phyloP scores from a whole-genome alignment of 2,888 invertebrate genomes.

The Notodonta dromedarius region DNA sequence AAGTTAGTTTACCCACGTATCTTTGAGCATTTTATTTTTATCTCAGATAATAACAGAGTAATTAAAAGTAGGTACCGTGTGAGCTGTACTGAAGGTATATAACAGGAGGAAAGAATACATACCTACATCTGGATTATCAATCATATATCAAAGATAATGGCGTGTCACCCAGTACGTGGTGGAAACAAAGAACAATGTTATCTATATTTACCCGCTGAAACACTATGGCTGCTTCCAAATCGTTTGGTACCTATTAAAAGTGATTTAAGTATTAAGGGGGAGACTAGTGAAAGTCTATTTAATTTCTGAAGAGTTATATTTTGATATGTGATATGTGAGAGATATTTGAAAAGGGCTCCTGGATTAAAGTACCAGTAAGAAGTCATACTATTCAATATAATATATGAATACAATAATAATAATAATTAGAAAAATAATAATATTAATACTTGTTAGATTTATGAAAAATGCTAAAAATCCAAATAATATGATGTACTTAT shows the following conservation, averaged over 20 bases:
- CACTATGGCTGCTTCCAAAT: constrained; percentile 53
- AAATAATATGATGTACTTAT: too few species aligned
- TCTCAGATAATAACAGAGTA: background rate
- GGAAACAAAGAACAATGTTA: constrained; percentile 67
- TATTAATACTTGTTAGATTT: too few species aligned
- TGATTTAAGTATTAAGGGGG: constrained; percentile 39
- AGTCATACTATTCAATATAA: too few species aligned
- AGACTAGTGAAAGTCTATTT: background rate
- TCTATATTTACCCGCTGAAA: constrained; percentile 70
- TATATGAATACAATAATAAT: too few species aligned
- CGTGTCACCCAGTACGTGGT: constrained; percentile 52
- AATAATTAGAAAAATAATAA: too few species aligned
- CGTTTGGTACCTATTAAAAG: constrained; percentile 26
- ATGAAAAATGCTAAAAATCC: too few species aligned
- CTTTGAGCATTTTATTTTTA: constrained; percentile 1
- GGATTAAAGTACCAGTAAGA: too few species aligned
- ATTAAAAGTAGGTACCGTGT: constrained; percentile 1
- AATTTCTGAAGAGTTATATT: too few species aligned
- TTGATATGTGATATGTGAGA: too few species aligned
- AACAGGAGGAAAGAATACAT: constrained; percentile 19
- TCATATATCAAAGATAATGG: constrained; percentile 62
- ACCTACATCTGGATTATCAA: constrained; percentile 53
- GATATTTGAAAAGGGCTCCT: too few species aligned
- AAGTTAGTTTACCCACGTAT: background rate
- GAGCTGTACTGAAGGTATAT: background rate